Conservation (phyloP, 2,888 invertebrate species). For the Minunthozetes semirufus region DNA sequence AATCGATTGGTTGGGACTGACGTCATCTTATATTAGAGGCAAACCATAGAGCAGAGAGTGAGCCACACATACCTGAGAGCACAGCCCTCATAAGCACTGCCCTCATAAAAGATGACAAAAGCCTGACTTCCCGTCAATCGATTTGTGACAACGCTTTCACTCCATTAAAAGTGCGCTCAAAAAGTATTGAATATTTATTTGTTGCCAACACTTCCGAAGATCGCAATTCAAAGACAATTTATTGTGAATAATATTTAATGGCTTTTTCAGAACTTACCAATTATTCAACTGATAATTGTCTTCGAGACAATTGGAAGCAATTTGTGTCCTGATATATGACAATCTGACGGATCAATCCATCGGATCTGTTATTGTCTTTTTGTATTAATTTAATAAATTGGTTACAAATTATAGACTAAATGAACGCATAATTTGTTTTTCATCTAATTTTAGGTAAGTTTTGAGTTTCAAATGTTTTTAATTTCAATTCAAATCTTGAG, state of each 20-base stretch:
- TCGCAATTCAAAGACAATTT: background rate
- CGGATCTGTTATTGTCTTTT: background rate
- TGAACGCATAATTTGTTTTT: background rate
- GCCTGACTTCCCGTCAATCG: too few relatives aligned
- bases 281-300: background rate
- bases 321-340: background rate
- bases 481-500: background rate
- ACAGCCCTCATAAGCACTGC: too few relatives aligned
- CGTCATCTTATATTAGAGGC: too few relatives aligned
- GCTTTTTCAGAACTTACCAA: background rate
- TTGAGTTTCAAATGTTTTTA: background rate
- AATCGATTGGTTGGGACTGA: too few relatives aligned
- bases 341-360: background rate
- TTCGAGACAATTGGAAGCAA: constrained; percentile 12
- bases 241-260: background rate
- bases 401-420: background rate
- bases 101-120: too few relatives aligned
- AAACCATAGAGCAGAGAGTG: too few relatives aligned
- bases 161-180: too few relatives aligned
- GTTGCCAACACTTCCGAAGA: too few relatives aligned
- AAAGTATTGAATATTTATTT: too few relatives aligned
- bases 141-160: too few relatives aligned
- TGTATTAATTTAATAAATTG: background rate
- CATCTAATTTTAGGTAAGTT: background rate
- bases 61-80: too few relatives aligned